phyloP scores from a whole-genome alignment of 1,140 invertebrate species.

The Anthonomus grandis region DNA sequence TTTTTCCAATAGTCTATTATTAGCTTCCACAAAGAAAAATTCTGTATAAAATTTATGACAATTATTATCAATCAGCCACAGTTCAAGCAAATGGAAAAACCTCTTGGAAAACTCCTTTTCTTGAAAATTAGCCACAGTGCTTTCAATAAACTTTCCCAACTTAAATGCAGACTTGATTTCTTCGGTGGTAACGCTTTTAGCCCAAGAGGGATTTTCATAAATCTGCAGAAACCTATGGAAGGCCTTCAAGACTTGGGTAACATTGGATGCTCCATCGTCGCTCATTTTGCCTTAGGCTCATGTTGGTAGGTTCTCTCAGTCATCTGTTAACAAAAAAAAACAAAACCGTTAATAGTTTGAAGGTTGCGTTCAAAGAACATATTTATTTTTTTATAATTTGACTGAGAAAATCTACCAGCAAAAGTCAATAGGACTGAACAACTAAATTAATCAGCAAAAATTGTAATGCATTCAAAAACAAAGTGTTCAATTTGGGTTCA shows the following conservation, averaged over 20 bases:
- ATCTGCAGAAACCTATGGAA: conserved; percentile 52
- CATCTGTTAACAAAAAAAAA: conserved; percentile 43
- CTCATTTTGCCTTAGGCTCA: conserved; percentile 25
- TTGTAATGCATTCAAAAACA: not conserved
- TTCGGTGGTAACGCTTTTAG: conserved; percentile 45
- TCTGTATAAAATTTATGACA: conserved; percentile 35
- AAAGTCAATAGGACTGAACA: conserved; percentile 7
- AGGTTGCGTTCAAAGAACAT: too few relatives aligned
- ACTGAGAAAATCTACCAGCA: conserved; percentile 38
- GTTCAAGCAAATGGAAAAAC: conserved; percentile 39
- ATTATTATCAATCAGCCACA: conserved; percentile 35
- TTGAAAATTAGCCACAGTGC: conserved; percentile 47
- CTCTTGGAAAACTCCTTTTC: conserved; percentile 18
- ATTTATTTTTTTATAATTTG: too few relatives aligned
- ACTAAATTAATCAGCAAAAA: not conserved
- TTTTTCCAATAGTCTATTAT: conserved; percentile 44
- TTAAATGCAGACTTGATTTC: conserved; percentile 53
- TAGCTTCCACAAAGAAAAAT: conserved; percentile 40
- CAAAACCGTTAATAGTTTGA: conserved; percentile 11
- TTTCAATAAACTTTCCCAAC: conserved; percentile 52
- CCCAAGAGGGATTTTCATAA: conserved; percentile 50
- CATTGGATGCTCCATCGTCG: conserved; percentile 41
- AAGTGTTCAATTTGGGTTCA: too few relatives aligned
- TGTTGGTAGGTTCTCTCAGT: conserved; percentile 38
- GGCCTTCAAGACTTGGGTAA: conserved; percentile 47